Evolutionary conservation across 2,888 invertebrate species (phyloP).

Genomic region (Cartodere bifasciata): DNA sequence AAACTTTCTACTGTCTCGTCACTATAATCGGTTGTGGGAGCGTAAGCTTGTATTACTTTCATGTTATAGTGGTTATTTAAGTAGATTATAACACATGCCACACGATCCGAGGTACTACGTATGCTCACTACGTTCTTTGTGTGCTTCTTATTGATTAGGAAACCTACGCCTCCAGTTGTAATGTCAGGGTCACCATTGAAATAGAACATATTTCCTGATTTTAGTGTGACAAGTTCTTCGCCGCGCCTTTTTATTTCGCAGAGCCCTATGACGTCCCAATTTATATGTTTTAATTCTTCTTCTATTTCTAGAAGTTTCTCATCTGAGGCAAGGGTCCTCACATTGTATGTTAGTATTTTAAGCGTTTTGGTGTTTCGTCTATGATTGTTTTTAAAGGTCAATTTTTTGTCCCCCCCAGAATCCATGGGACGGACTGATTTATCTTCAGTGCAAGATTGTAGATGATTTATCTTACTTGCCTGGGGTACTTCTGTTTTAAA

Average conservation of each 20-base stretch:
- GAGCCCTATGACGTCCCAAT: slow-evolving; percentile 5
- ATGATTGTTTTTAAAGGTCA: background rate
- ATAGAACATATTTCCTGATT: slow-evolving; percentile 4
- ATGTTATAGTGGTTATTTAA: too few relatives aligned
- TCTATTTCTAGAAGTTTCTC: slow-evolving; percentile 4
- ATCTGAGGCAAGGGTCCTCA: background rate
- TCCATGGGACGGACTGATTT: slow-evolving; percentile 1
- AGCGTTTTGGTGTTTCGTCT: background rate
- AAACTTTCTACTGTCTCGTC: slow-evolving; percentile 4
- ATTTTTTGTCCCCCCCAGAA: slow-evolving; percentile 2
- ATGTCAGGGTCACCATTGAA: slow-evolving; percentile 3
- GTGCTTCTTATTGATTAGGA: slow-evolving; percentile 4
- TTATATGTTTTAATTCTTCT: slow-evolving; percentile 4
- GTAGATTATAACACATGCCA: too few relatives aligned
- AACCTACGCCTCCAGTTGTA: slow-evolving; percentile 1
- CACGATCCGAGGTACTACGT: too few relatives aligned
- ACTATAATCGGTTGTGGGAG: slow-evolving; percentile 2
- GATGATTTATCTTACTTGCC: background rate
- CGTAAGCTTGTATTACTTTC: slow-evolving; percentile 3
- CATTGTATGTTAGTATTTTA: slow-evolving; percentile 5
- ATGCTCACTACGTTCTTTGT: slow-evolving; percentile 2
- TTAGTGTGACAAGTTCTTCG: slow-evolving; percentile 2
- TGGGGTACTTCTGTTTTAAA: slow-evolving; percentile 3
- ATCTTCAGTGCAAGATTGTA: background rate
- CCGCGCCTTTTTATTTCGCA: slow-evolving; percentile 4